Evolutionary conservation across 2,888 invertebrate genomes (phyloP).

Genomic region (Pyrrhia umbra): DNA sequence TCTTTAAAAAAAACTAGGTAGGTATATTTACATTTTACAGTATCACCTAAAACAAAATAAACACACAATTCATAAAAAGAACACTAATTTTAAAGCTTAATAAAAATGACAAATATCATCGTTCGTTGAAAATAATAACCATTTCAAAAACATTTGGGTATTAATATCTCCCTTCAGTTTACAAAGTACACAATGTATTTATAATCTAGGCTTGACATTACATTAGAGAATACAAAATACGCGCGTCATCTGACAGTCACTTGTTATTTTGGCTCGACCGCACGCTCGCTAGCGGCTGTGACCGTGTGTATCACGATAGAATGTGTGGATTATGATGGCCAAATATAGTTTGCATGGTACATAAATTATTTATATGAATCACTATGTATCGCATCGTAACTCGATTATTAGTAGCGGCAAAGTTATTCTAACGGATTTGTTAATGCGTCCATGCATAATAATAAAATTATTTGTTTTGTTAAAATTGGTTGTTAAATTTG

Average conservation of each 20-base stretch:
- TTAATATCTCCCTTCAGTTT: constrained; percentile 27
- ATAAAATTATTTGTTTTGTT: too few species aligned
- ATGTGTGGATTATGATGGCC: constrained; percentile 44
- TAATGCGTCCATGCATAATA: too few species aligned
- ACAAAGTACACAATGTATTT: constrained; percentile 37
- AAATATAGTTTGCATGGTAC: constrained; percentile 49
- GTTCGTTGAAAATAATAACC: constrained; percentile 8
- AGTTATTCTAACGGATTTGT: constrained; percentile 3
- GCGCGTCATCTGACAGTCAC: constrained; percentile 34
- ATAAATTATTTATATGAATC: constrained; percentile 45
- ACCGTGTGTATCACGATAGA: constrained; percentile 55
- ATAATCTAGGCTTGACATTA: constrained; percentile 32
- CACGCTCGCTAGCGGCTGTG: constrained; percentile 40
- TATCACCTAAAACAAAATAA: too few species aligned
- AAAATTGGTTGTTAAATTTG: too few species aligned
- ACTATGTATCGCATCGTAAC: constrained; percentile 36
- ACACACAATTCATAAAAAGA: constrained; percentile 4
- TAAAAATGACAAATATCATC: constrained; percentile 36
- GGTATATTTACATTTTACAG: not conserved
- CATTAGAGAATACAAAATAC: constrained; percentile 39
- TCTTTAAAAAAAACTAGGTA: too few species aligned
- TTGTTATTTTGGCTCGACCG: constrained; percentile 39
- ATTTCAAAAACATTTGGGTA: constrained; percentile 15
- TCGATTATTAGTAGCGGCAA: constrained; percentile 21
- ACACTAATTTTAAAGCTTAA: constrained; percentile 12